A percentile compares a stretch with the other conserved stretches of the same genome.
These are phyloP conservation scores for Psammodynastes pulverulentus DNA, from an alignment of 2,113 vertebrate genomes.

Conservation along the genomic window DNA sequence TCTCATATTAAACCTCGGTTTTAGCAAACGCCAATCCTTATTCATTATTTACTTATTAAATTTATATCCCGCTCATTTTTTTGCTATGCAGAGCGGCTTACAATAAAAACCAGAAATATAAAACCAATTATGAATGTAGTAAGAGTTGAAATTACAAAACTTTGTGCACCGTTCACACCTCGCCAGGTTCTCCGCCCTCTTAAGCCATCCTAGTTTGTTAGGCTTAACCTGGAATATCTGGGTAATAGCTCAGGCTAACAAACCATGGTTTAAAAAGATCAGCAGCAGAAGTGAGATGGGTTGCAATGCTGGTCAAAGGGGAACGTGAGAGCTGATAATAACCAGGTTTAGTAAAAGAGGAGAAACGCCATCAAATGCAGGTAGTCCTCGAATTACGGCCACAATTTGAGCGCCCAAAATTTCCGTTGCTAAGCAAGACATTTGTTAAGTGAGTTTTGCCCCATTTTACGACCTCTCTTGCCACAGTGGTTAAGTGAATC, in stretches of 20 bases:
- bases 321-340: neutral
- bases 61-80: neutral
- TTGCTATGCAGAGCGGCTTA: neutral
- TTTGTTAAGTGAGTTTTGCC: neutral
- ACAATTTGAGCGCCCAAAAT: neutral
- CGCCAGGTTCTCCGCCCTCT: neutral
- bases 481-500: neutral
- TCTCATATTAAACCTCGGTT: neutral
- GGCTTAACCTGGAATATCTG: neutral
- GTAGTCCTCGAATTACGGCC: neutral
- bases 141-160: neutral
- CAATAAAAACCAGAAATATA: neutral
- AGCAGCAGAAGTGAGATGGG: neutral
- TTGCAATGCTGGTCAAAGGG: neutral
- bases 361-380: neutral
- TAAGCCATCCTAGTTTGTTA: neutral
- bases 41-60: neutral
- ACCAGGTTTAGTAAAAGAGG: neutral
- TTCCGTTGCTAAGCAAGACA: neutral
- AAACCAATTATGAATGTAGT: neutral
- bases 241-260: neutral
- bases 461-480: neutral
- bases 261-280: neutral
- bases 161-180: neutral
- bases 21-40: neutral